Conservation (phyloP, 2,888 invertebrate genomes). For the Cryptus armator region DNA sequence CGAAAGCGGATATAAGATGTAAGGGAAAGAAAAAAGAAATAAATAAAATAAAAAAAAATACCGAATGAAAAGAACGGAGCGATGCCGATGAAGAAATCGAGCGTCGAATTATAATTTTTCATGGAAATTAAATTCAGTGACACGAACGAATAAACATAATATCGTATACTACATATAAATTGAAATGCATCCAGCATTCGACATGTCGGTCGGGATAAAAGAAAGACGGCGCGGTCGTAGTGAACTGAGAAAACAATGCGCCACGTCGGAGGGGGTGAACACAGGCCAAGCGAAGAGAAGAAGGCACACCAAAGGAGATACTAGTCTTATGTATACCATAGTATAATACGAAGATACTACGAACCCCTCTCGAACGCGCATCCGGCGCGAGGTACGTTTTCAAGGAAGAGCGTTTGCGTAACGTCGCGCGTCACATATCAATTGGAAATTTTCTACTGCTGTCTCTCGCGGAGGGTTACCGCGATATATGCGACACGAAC, state of each 20-base stretch:
- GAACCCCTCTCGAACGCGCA: conserved; percentile 77
- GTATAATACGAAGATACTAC: conserved; percentile 63
- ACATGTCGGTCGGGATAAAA: conserved; percentile 83
- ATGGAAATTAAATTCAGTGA: conserved; percentile 49
- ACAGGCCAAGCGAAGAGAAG: background rate
- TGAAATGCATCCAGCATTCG: conserved; percentile 82
- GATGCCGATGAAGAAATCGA: conserved; percentile 59
- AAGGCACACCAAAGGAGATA: background rate
- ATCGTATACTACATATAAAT: conserved; percentile 71
- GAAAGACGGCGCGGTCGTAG: conserved; percentile 72
- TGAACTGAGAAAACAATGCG: conserved; percentile 62
- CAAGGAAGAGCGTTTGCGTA: conserved; percentile 80
- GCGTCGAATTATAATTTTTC: conserved; percentile 61
- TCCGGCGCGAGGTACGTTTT: conserved; percentile 81
- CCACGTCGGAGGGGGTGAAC: conserved; percentile 29
- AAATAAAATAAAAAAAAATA: conserved; percentile 42
- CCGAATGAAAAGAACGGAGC: conserved; percentile 26
- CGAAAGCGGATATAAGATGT: conserved; percentile 49
- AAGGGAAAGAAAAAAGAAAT: conserved; percentile 17
- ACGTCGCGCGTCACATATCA: conserved; percentile 81
- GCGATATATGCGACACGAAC: conserved; percentile 20
- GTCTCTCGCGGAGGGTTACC: background rate
- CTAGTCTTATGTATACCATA: conserved; percentile 8
- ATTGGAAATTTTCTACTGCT: conserved; percentile 77
- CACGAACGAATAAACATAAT: conserved; percentile 43